Conservation (phyloP, 53 echinoderm and acorn worm genomes). For the Arbacia lixula region DNA sequence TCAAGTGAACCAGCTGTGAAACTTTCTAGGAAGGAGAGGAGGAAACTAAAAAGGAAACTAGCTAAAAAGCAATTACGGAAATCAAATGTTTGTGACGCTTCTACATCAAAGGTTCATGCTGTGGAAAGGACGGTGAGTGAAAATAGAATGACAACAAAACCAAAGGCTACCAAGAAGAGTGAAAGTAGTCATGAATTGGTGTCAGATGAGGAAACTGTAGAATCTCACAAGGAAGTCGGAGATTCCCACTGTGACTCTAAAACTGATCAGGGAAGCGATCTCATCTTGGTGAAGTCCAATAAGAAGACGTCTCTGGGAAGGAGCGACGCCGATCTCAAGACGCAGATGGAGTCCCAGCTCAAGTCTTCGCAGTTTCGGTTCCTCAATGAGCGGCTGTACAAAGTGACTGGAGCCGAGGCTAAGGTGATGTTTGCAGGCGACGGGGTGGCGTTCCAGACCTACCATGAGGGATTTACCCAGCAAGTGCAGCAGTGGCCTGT, state of each 20-base stretch:
- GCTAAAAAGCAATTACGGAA: constrained; percentile 25
- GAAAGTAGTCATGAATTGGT: too few species aligned
- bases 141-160: background rate
- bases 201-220: too few species aligned
- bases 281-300: constrained; percentile 8
- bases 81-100: too few species aligned
- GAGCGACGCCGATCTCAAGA: constrained; percentile 34
- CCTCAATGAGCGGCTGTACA: constrained; percentile 89
- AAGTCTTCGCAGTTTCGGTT: constrained; percentile 83
- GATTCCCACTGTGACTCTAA: background rate
- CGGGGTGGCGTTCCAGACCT: constrained; percentile 73
- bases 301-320: constrained; percentile 12
- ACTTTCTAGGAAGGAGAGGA: constrained; percentile 11
- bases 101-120: too few species aligned
- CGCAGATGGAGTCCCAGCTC: constrained; percentile 72
- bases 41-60: constrained; percentile 46
- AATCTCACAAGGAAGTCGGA: too few species aligned
- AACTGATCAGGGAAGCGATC: background rate
- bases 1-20: background rate
- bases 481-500: constrained; percentile 89
- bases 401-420: constrained; percentile 73
- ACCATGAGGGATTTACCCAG: constrained; percentile 82
- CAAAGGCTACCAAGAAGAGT: background rate
- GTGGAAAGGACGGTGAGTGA: background rate
- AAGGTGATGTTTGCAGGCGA: constrained; percentile 67